Base-by-base conservation (phyloP, 1,140 invertebrate species). In the Lycorma delicatula region DNA sequence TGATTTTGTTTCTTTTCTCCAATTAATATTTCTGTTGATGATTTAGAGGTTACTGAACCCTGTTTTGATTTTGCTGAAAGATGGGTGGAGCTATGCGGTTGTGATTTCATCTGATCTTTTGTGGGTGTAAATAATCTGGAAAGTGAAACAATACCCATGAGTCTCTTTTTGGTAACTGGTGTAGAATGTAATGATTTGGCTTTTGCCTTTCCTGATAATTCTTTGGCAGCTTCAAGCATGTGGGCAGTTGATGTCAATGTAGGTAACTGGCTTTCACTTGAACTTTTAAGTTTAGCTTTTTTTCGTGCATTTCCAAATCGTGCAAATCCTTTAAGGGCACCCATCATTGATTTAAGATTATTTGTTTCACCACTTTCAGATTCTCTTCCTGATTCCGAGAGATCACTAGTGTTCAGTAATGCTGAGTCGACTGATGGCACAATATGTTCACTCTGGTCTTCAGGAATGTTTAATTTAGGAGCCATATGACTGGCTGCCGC, bases 151-250 rank as follows among this genome's bases (percentile, higher is more conserved):
- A 13, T 27, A 22, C n/a, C 26, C 11, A 22, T 29, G 27, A 48
- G 9, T 1, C 25, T 36, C 50, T 70, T 72, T 67, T 73, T 72
- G 66, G 41, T 75, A 74, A 60, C 16, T 51, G 56, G 56, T 29
- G 56, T 57, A n/a, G 29, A n/a, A 26, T 57, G 56, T 47, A 57
- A 26, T 18, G 56, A 57, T 51, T 57, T 57, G 18, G 54, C 23
- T 56, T 28, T 28, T 13, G 25, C n/a, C 28, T 22, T 56, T 47
- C 28, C 20, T 3, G 16, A 9, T 23, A 26, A n/a, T 23, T 57
- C 56, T 50, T 34, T 57, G 9, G 26, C 26, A 2, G 38, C 28
- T 7, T 31, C 48, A 27, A 31, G 20, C 27, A 9, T 34, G 18
- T 36, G 47, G 23, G 27, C n/a, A 31, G 25, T 41, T 36, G 53